These are phyloP conservation scores for Monoplex corrugatus DNA, from an alignment of 2,888 invertebrate species.

Conservation along the genomic window DNA sequence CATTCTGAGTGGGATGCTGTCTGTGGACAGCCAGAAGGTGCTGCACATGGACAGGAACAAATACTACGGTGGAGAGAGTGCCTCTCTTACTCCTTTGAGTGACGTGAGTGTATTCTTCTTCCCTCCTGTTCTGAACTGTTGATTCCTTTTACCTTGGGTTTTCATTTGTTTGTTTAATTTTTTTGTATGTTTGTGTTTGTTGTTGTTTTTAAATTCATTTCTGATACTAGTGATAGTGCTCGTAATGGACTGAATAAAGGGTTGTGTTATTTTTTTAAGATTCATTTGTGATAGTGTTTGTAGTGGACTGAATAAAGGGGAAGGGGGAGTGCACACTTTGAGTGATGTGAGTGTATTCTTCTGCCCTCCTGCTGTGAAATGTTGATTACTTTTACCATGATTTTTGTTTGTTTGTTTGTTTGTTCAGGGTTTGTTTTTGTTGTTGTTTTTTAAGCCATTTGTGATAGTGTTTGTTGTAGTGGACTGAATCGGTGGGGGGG, in stretches of 20 bases:
- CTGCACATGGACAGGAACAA: conserved; percentile 99
- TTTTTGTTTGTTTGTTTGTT: not conserved
- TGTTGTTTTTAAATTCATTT: not conserved
- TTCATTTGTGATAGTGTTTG: too few relatives aligned
- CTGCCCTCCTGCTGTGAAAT: too few relatives aligned
- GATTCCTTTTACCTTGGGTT: not conserved
- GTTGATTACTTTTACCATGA: not conserved
- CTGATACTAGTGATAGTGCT: not conserved
- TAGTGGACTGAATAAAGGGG: too few relatives aligned
- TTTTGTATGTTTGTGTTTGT: not conserved
- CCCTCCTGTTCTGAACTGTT: too few relatives aligned
- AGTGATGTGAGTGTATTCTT: conserved; percentile 80
- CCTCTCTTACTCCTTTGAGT: conserved; percentile 97
- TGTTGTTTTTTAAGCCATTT: not conserved
- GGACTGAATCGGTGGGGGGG: too few relatives aligned
- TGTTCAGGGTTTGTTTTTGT: not conserved
- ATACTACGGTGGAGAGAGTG: conserved; percentile 99
- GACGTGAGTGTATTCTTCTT: conserved; percentile 48
- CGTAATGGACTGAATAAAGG: not conserved
- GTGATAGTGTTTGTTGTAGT: too few relatives aligned
- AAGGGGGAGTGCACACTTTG: too few relatives aligned
- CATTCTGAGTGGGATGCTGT: conserved; percentile 99
- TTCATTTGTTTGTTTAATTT: not conserved
- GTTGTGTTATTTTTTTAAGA: not conserved
- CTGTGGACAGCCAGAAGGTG: conserved; percentile 99